These are phyloP conservation scores for Peribatodes rhomboidaria DNA, from an alignment of 2,888 invertebrate genomes.

Conservation along the genomic window DNA sequence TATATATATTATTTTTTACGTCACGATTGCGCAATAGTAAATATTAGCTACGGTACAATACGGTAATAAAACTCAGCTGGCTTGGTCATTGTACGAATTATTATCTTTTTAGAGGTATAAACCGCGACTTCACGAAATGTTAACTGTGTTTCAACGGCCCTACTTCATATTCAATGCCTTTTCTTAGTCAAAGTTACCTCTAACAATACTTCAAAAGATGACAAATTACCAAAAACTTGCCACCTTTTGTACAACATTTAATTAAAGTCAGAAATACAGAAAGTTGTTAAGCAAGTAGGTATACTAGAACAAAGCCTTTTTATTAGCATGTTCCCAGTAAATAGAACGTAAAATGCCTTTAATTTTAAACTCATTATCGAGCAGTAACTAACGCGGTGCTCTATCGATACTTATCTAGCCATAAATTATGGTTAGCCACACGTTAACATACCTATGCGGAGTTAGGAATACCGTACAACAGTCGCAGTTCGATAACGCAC, in stretches of 20 bases:
- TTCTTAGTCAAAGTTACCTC: neutral
- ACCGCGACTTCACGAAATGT: neutral
- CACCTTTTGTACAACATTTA: neutral
- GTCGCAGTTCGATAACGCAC: conserved; percentile 40
- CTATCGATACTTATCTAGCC: conserved; percentile 22
- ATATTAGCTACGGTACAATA: conserved; percentile 13
- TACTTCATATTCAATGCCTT: neutral
- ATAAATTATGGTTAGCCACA: conserved; percentile 25
- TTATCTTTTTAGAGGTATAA: conserved; percentile 15
- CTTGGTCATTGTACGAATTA: conserved; percentile 29
- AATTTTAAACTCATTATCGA: conserved; percentile 7
- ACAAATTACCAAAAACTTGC: neutral
- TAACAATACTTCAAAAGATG: neutral
- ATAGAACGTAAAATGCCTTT: neutral
- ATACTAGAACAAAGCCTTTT: neutral
- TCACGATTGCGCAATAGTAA: conserved; percentile 27
- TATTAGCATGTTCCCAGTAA: neutral
- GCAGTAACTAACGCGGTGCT: neutral
- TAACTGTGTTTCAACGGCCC: neutral
- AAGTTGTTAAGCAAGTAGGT: neutral
- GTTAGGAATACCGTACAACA: conserved; percentile 15
- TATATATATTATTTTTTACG: conserved; percentile 18
- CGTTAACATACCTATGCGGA: conserved; percentile 1
- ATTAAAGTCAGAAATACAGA: neutral
- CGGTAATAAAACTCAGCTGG: conserved; percentile 23